phyloP scores from a whole-genome alignment of 2,113 vertebrate genomes.

The Malurus melanocephalus region DNA sequence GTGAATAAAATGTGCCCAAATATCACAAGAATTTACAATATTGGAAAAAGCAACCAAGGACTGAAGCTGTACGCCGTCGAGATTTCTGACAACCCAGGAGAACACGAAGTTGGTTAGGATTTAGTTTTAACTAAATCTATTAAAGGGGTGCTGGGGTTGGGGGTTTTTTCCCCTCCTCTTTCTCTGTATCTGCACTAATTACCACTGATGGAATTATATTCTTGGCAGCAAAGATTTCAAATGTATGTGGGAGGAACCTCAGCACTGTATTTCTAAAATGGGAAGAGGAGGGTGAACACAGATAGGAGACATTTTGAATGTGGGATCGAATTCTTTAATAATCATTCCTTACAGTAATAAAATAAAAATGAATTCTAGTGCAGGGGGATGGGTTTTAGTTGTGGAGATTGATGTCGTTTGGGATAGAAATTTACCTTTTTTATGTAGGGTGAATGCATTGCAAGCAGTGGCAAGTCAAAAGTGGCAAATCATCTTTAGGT shows the following conservation, averaged over 20 bases:
- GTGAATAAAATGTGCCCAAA: constrained; percentile 97
- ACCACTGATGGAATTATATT: constrained; percentile 18
- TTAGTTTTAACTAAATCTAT: constrained; percentile 25
- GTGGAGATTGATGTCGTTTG: not conserved
- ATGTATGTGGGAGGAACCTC: constrained; percentile 42
- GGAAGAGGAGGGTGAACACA: constrained; percentile 24
- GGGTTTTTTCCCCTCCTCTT: not conserved
- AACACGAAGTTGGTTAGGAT: constrained; percentile 93
- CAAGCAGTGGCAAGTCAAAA: not conserved
- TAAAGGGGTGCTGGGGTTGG: not conserved
- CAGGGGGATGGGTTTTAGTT: not conserved
- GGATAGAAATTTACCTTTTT: not conserved
- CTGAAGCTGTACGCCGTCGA: constrained; percentile 93
- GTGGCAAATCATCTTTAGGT: not conserved
- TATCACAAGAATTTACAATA: constrained; percentile 97
- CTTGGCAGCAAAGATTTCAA: not conserved
- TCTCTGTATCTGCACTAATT: constrained; percentile 19
- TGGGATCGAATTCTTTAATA: not conserved
- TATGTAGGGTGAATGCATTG: not conserved
- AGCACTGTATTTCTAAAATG: not conserved
- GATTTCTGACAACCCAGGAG: constrained; percentile 93
- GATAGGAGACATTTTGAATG: constrained; percentile 14
- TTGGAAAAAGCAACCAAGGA: constrained; percentile 90
- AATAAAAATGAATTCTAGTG: not conserved
- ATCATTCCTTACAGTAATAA: not conserved